Base-by-base conservation (phyloP, 2,113 vertebrate species). In the Saiga tatarica region DNA sequence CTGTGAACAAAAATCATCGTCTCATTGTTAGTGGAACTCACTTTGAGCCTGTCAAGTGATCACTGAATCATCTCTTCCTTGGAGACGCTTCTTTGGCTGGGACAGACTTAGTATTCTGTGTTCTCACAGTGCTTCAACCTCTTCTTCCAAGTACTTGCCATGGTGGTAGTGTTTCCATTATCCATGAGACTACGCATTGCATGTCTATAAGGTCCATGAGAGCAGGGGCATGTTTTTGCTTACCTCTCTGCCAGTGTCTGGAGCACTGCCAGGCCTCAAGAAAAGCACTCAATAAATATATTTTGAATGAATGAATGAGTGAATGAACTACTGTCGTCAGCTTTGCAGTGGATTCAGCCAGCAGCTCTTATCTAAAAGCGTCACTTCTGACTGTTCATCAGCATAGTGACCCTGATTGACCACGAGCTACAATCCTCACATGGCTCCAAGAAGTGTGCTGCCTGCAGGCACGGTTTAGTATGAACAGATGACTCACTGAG, bases 341-440 rank as follows among this genome's bases (percentile, higher is more conserved):
- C 86, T 71, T 30, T 52, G 62, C 16, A 5, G 10, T 12, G 33
- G 13, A 36, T 28, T 95, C 36, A 47, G 59, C 25, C 14, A 19
- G 33, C 11, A 36, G 16, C 26, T 91, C 89, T 79, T 42, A 5
- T 21, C 78, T 53, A 84, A 95, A 86, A 89, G 82, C 28, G 23
- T 12, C 23, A 1, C 15, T 4, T 36, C 28, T 59, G 82, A 45
- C 45, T 59, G 76, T 86, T 93, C 26, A 17, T 28, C 19, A 19
- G 42, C 4, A 23, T 4, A 12, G 87, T 30, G 45, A 53, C 6
- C 21, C 62, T 10, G 23, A 19, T 16, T 36, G 71, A 36, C 21
- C 36, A 15, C 0, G 4, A 45, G 23, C 21, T 57, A 16, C 1
- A 1, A 0, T 39, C 30, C 62, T 64, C 50, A 50, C 15, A 0